Percentiles rank a stretch among this genome's conserved stretches.
Evolutionary conservation across 2,797 vertebrate genomes (phyloP).

Genomic region (Poliocrania exsul): DNA sequence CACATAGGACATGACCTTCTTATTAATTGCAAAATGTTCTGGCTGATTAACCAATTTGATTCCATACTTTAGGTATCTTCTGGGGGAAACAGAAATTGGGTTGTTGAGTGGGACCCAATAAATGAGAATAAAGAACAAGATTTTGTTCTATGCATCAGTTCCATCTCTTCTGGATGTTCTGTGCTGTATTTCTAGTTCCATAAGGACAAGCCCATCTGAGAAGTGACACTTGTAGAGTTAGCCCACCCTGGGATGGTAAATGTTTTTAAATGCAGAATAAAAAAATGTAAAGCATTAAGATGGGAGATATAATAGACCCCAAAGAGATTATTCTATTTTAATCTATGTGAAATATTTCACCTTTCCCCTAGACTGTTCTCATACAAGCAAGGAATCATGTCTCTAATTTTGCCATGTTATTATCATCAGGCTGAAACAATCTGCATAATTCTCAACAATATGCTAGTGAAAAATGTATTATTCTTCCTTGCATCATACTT

Average conservation of each 20-base stretch:
- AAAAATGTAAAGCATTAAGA: not conserved
- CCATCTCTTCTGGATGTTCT: not conserved
- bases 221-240: constrained; percentile 3
- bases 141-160: not conserved
- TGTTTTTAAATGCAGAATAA: constrained; percentile 7
- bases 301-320: not conserved
- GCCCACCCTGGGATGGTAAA: not conserved
- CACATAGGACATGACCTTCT: constrained; percentile 5
- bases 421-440: not conserved
- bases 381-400: not conserved
- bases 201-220: not conserved
- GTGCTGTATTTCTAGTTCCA: constrained; percentile 8
- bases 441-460: not conserved
- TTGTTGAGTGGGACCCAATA: not conserved
- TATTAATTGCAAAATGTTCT: constrained; percentile 39
- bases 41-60: constrained; percentile 40
- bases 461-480: not conserved
- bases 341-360: not conserved
- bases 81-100: not conserved
- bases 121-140: not conserved
- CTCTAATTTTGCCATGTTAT: not conserved
- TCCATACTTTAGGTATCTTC: constrained; percentile 19
- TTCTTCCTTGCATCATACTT: not conserved
- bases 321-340: constrained; percentile 1
- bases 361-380: not conserved